These are phyloP conservation scores for Chrysolina haemoptera DNA, from an alignment of 2,888 invertebrate species.

Conservation along the genomic window DNA sequence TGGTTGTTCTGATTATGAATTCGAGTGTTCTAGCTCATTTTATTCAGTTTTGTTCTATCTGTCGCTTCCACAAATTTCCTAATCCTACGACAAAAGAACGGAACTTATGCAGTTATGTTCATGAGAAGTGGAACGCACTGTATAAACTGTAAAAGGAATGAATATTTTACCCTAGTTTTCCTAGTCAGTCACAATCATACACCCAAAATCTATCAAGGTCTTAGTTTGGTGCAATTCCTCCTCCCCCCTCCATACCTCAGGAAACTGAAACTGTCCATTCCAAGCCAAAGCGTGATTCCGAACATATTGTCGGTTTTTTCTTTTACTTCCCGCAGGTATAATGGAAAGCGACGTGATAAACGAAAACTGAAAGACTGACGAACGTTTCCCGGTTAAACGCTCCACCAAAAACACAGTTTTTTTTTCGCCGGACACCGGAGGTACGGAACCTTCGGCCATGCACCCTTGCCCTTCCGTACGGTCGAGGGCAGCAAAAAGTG, in stretches of 20 bases:
- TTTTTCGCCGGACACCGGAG: slow-evolving; percentile 22
- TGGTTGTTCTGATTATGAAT: too few relatives aligned
- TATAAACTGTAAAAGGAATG: too few relatives aligned
- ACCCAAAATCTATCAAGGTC: too few relatives aligned
- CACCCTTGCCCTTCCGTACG: slow-evolving; percentile 53
- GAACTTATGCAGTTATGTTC: too few relatives aligned
- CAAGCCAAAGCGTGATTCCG: not conserved
- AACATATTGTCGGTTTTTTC: slow-evolving; percentile 11
- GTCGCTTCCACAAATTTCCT: too few relatives aligned
- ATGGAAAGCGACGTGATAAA: slow-evolving; percentile 26
- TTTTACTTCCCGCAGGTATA: slow-evolving; percentile 6
- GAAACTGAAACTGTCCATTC: not conserved
- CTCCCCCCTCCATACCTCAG: not conserved
- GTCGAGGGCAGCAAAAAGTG: slow-evolving; percentile 37
- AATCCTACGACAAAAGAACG: too few relatives aligned
- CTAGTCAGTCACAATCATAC: too few relatives aligned
- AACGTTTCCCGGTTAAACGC: not conserved
- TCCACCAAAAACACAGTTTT: not conserved
- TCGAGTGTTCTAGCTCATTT: too few relatives aligned
- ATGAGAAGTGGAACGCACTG: too few relatives aligned
- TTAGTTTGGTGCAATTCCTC: too few relatives aligned
- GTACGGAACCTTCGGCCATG: slow-evolving; percentile 57
- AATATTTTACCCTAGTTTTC: too few relatives aligned
- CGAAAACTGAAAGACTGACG: not conserved
- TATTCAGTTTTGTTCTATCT: too few relatives aligned